These are phyloP conservation scores for Eumacrocentrus americanus DNA, from an alignment of 2,888 invertebrate species.

Conservation along the genomic window DNA sequence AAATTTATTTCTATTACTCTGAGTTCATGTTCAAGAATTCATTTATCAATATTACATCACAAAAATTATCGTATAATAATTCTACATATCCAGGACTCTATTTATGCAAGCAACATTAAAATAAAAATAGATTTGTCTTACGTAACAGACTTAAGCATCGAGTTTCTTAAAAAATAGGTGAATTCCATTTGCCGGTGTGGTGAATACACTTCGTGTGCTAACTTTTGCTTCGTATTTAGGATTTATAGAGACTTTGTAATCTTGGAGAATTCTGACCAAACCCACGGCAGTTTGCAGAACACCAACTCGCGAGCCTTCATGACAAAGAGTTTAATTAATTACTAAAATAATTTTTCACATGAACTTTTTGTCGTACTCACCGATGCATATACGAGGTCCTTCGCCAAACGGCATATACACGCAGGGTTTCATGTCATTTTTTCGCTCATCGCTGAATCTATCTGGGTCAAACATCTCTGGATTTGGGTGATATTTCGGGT, in stretches of 20 bases:
- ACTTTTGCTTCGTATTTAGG: conserved; percentile 31
- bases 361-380: conserved; percentile 1
- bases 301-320: conserved; percentile 45
- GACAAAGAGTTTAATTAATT: background rate
- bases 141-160: background rate
- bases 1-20: no score
- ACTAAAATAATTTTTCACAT: background rate
- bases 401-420: conserved; percentile 52
- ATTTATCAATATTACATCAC: no score
- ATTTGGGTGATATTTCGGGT: conserved; percentile 42
- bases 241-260: conserved; percentile 46
- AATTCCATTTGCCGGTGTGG: conserved; percentile 36
- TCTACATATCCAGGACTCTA: no score
- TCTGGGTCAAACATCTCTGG: conserved; percentile 49
- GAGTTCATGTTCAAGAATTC: no score
- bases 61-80: no score
- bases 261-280: conserved; percentile 42
- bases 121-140: background rate
- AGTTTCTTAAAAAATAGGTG: conserved; percentile 36
- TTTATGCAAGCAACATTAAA: background rate
- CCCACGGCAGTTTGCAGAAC: conserved; percentile 44
- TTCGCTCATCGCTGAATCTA: conserved; percentile 48
- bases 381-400: conserved; percentile 21
- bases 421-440: conserved; percentile 41
- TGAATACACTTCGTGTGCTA: conserved; percentile 40